Evolutionary conservation across 2,797 vertebrate species (phyloP).

Genomic region (Cirrhinus mrigala): DNA sequence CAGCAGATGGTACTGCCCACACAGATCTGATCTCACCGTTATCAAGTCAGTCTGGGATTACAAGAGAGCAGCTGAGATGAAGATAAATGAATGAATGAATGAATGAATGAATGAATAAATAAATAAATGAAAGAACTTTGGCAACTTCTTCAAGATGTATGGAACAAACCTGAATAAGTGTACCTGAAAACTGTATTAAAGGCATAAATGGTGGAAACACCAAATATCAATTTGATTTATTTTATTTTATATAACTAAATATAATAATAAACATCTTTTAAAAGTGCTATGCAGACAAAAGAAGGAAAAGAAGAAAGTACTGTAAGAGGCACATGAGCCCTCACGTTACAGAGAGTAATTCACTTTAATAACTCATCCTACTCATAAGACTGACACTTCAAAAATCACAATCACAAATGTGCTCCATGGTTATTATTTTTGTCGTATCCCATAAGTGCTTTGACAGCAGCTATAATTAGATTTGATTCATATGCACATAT

Average conservation of each 20-base stretch:
- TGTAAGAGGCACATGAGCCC: not conserved
- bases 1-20: not conserved
- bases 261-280: too few species aligned
- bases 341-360: not conserved
- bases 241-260: too few species aligned
- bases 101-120: not conserved
- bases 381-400: constrained; percentile 16
- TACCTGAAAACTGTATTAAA: too few species aligned
- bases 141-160: too few species aligned
- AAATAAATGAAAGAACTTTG: too few species aligned
- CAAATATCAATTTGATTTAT: too few species aligned
- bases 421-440: constrained; percentile 17
- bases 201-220: too few species aligned
- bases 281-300: too few species aligned
- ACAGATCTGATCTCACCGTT: not conserved
- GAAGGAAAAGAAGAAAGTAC: not conserved
- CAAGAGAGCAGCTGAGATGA: not conserved
- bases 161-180: too few species aligned
- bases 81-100: not conserved
- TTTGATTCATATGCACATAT: constrained; percentile 27
- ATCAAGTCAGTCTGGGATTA: not conserved
- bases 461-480: constrained; percentile 11
- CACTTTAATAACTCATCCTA: not conserved
- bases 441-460: constrained; percentile 18
- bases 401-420: constrained; percentile 22